Evolutionary conservation across 1,140 invertebrate genomes (phyloP), one percentile per base, ranked within the genome.

Genomic region (Ooceraea biroi): DNA sequence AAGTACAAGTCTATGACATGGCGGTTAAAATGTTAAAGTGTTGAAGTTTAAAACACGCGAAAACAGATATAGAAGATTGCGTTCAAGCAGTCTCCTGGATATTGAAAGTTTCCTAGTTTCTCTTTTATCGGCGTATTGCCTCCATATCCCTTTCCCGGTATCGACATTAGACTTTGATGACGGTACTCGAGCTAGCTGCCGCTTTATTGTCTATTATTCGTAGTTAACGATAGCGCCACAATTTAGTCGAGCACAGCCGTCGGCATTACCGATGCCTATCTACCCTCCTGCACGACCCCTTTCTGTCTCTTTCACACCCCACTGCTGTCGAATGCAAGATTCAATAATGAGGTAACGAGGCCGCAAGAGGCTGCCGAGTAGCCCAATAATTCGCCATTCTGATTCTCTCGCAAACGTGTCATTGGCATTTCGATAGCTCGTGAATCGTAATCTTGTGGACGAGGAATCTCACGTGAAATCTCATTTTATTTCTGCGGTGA

Each of bases 301-400:
- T 14, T 57, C 27, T n/a, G 12, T 55, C 46, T 60, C 50, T 14
- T 48, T 36, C 58, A 22, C 41, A 63, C n/a, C 27, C 14, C 25
- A 7, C 60, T 46, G 52, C 22, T 86, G 52, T 71, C 30, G 68
- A 22, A 48, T 52, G 61, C 72, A 82, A 86, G 72, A 74, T 63
- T 80, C 78, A 76, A 71, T 86, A 85, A 88, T 57, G 87, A 88
- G 71, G 82, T 88, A 88, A 89, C 73, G 72, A 88, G 60, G 63
- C 44, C 60, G 57, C 88, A 83, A 88, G 68, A 66, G 77, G 74
- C 12, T 52, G 41, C 50, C 68, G 48, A 89, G 66, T 82, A 69
- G 65, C 71, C 82, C 68, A 77, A 88, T 88, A 87, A 88, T 87
- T 63, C 25, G 63, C 82, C 46, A 19, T 77, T 78, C 83, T 66